A percentile compares a stretch with the other conserved stretches of the same genome.
Conservation (phyloP, 2,888 invertebrate genomes). For the Synergus itoensis region DNA sequence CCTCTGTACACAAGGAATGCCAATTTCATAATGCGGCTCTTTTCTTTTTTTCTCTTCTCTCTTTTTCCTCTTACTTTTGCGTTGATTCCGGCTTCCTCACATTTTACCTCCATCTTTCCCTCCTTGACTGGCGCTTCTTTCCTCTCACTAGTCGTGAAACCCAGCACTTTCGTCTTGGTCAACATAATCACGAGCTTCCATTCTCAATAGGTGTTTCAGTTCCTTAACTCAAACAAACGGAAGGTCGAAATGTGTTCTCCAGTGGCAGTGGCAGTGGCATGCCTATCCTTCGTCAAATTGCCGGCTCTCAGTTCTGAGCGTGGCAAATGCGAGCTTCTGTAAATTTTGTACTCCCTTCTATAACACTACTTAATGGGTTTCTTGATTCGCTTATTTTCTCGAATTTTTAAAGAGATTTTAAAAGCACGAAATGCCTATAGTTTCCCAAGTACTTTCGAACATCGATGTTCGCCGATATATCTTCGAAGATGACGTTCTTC, state of each 20-base stretch:
- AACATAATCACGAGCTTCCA: constrained; percentile 34
- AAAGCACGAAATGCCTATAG: neutral
- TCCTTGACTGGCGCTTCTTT: neutral
- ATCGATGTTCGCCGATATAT: constrained; percentile 41
- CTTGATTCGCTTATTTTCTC: neutral
- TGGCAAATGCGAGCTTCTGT: constrained; percentile 29
- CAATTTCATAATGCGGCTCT: constrained; percentile 35
- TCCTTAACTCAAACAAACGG: constrained; percentile 37
- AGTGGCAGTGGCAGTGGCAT: constrained; percentile 25
- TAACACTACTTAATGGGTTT: neutral
- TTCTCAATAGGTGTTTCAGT: constrained; percentile 37
- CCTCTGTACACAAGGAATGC: constrained; percentile 52
- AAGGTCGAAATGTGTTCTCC: constrained; percentile 35
- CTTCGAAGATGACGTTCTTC: constrained; percentile 23
- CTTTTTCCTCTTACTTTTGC: constrained; percentile 29
- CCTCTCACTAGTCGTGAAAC: constrained; percentile 19
- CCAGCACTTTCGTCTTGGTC: constrained; percentile 38
- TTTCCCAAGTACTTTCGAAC: neutral
- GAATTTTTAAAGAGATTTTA: constrained; percentile 2
- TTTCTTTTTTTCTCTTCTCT: constrained; percentile 23
- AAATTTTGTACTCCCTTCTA: constrained; percentile 14
- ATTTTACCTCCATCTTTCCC: neutral
- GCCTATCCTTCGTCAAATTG: constrained; percentile 33
- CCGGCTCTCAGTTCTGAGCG: constrained; percentile 9
- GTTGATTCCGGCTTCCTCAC: constrained; percentile 10